These are phyloP conservation scores for Hydrolagus affinis DNA, from an alignment of 2,113 vertebrate genomes.

Conservation along the genomic window DNA sequence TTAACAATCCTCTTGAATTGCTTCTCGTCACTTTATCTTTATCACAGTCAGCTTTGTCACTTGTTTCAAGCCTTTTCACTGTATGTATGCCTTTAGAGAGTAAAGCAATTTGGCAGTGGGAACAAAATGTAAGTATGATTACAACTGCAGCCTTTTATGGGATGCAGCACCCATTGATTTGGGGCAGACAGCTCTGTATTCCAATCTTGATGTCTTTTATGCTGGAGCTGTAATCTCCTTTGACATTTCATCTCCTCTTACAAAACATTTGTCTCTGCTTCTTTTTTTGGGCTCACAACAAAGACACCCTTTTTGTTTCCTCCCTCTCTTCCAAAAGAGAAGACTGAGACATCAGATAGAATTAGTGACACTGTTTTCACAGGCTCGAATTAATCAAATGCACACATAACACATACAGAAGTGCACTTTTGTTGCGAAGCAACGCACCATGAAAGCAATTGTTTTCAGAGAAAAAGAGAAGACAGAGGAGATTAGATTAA, in stretches of 20 bases:
- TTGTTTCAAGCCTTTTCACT: conserved; percentile 31
- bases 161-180: conserved; percentile 33
- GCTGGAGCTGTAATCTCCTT: conserved; percentile 35
- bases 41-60: conserved; percentile 30
- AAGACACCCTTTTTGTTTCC: conserved; percentile 22
- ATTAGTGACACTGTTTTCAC: conserved; percentile 26
- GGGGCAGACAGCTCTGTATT: conserved; percentile 33
- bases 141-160: conserved; percentile 23
- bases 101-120: conserved; percentile 37
- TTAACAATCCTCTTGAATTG: conserved; percentile 29
- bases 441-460: conserved; percentile 7
- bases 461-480: not conserved
- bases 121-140: not conserved
- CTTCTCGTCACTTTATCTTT: conserved; percentile 27
- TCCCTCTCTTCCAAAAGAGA: not conserved
- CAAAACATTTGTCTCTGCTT: conserved; percentile 31
- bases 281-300: conserved; percentile 39
- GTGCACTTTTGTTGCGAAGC: conserved; percentile 4
- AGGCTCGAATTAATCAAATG: conserved; percentile 30
- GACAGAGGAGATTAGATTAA: not conserved
- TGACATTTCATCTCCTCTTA: conserved; percentile 27
- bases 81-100: not conserved
- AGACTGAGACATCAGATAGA: conserved; percentile 35
- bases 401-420: not conserved
- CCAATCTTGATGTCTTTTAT: conserved; percentile 29